Percentiles rank a stretch among this genome's conserved stretches.
These are phyloP conservation scores for Galago senegalensis DNA, from an alignment of 2,797 vertebrate species.

Conservation along the genomic window DNA sequence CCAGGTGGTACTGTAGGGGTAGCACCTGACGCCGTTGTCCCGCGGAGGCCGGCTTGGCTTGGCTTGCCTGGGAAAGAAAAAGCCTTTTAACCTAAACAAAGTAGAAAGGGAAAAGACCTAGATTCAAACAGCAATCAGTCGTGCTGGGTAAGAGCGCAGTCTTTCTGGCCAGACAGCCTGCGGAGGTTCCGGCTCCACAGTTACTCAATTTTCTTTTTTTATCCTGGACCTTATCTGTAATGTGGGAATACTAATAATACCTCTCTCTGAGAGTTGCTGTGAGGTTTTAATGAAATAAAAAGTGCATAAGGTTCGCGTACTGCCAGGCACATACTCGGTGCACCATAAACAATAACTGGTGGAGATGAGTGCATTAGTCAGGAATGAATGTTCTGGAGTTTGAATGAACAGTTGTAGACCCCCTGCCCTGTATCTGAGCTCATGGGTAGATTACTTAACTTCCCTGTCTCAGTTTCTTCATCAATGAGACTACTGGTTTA, in stretches of 20 bases:
- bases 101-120: not conserved
- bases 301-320: not conserved
- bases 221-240: not conserved
- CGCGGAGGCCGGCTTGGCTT: fast-evolving
- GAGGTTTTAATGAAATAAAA: not conserved
- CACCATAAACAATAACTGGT: not conserved
- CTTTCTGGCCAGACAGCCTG: not conserved
- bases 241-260: not conserved
- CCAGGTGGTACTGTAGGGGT: not conserved
- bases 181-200: not conserved
- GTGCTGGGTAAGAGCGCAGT: not conserved
- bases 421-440: not conserved
- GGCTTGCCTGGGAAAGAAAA: not conserved
- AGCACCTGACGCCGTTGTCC: not conserved
- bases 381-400: not conserved
- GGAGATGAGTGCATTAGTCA: not conserved
- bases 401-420: not conserved
- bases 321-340: not conserved
- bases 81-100: not conserved
- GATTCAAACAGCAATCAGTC: not conserved
- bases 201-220: not conserved
- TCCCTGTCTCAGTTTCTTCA: not conserved
- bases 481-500: slow-evolving; percentile 18
- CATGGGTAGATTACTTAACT: not conserved
- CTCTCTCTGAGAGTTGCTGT: not conserved